Base-by-base conservation (phyloP, 2,888 invertebrate species). In the Piscicola geometra region DNA sequence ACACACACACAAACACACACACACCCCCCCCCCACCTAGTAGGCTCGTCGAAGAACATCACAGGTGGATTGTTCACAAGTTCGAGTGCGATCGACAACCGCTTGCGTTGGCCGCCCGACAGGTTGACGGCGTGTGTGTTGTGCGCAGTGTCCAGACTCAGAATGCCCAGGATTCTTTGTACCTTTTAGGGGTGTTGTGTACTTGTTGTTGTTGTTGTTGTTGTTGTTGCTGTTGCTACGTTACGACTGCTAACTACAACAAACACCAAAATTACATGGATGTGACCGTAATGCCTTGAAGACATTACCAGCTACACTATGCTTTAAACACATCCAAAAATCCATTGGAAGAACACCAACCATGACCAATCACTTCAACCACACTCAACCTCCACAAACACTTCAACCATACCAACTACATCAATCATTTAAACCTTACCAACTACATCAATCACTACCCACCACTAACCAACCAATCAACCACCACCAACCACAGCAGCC, bases 1-100 rank as follows among this genome's bases (percentile, higher is more conserved):
- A n/a, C n/a, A n/a, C 60, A 5, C 21, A 56, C 60, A 3, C 9
- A 5, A 56, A 3, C 21, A 25, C 28, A 28, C 12, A 64, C 25
- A 36, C 28, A 30, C 15, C 25, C n/a, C 3, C 28, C 12, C 18
- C 1, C 25, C 9, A 93, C 94, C 94, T 94, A n/a, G 94, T 95
- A 33, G 95, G 95, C 87, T 96, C 95, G 84, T 96, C 95, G 80
- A 96, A 90, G 84, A 95, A 93, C 90, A 95, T 91, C 71, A 95
- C 90, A 0, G 93, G 91, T 0, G 95, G 95, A 86, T 96, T 93
- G 85, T 91, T 93, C 80, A 95, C 90, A 81, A 96, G 88, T 87
- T 96, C 95, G 79, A 94, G 87, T 12, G 94, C 94, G 79, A 96
- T 93, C 0, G 94, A 91, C 71, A 96, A 88, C 81, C 95, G 88